Conservation (phyloP, 2,113 vertebrate genomes). For the Fulmarus glacialis region DNA sequence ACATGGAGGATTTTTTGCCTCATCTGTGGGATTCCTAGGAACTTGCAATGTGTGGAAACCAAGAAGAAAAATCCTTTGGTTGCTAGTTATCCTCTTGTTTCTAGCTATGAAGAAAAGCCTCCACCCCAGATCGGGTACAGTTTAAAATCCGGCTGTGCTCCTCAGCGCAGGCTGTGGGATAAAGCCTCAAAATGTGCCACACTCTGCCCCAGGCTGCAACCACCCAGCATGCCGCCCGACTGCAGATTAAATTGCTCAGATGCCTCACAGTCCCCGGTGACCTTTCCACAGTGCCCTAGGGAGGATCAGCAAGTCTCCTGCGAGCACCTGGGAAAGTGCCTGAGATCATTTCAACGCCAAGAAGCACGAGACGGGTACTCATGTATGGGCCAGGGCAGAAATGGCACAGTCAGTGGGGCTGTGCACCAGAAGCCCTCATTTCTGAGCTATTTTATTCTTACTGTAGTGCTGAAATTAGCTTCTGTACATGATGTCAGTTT, state of each 20-base stretch:
- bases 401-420: rapidly evolving
- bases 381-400: neutral
- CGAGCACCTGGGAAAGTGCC: neutral
- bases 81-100: neutral
- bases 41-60: neutral
- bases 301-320: neutral
- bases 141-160: neutral
- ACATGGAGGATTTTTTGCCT: neutral
- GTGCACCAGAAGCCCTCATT: neutral
- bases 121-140: rapidly evolving
- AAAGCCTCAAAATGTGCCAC: neutral
- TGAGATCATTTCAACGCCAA: neutral
- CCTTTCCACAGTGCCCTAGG: rapidly evolving
- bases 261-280: neutral
- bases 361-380: neutral
- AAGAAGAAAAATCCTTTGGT: neutral
- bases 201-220: neutral
- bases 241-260: neutral
- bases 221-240: rapidly evolving
- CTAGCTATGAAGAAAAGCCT: neutral
- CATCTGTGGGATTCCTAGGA: neutral
- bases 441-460: neutral
- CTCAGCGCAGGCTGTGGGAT: neutral
- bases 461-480: neutral
- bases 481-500: neutral